Evolutionary conservation across 2,797 vertebrate species (phyloP).

Genomic region (Potorous gilbertii): DNA sequence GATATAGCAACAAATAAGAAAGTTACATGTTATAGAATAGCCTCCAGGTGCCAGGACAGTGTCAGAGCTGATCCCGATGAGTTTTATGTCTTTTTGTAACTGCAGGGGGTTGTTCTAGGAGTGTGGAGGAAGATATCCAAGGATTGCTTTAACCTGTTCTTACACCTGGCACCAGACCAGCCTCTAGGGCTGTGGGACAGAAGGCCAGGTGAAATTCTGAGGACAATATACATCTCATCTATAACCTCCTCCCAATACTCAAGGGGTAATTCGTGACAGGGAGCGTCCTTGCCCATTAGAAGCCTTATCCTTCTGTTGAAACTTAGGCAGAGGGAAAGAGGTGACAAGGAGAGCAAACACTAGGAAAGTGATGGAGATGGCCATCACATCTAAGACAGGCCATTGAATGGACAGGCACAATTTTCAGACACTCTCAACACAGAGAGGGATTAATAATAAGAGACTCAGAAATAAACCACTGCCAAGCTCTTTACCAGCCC

Average conservation of each 20-base stretch:
- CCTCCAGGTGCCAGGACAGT: background rate
- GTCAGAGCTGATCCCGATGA: background rate
- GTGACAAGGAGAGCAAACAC: background rate
- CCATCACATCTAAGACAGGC: background rate
- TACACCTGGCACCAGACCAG: background rate
- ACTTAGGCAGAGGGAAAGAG: background rate
- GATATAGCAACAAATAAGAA: background rate
- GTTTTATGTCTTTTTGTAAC: background rate
- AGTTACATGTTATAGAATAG: background rate
- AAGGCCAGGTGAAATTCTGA: background rate
- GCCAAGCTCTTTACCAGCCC: background rate
- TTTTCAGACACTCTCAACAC: background rate
- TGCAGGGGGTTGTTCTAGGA: background rate
- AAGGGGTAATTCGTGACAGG: background rate
- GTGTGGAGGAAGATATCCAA: background rate
- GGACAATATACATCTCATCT: background rate
- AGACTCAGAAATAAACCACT: background rate
- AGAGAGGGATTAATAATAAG: background rate
- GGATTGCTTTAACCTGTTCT: background rate
- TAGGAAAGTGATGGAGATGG: background rate
- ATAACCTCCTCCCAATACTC: background rate
- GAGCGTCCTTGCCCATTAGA: background rate
- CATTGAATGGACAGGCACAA: background rate
- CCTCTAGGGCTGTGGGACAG: background rate
- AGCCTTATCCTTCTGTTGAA: conserved; percentile 10